Evolutionary conservation across 1,140 invertebrate genomes (phyloP), one percentile per base, ranked within the genome.

Genomic region (Andrena cerasifolii): DNA sequence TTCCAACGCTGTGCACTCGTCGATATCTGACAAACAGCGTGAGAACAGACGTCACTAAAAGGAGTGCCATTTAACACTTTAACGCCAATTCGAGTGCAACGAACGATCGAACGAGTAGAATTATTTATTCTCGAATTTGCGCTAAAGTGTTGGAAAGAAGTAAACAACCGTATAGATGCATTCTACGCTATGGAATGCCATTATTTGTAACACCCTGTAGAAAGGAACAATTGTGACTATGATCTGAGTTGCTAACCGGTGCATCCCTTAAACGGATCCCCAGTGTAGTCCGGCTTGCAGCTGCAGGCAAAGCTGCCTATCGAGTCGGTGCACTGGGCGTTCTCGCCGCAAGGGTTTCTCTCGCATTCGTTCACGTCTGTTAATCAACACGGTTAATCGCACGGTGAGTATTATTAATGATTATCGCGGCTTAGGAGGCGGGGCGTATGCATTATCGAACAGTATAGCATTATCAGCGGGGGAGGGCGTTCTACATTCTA

Each of bases 311-410:
- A 98, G 91, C 97, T 97, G 62, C 98, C 98, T 56, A 96, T 90
- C 26, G 96, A 97, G 90, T 98, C 97, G 80, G 95, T 96, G 91
- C 98, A 99, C 66, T 96, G 93, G 28, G 97, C 96, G 88, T 98
- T 97, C 84, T 94, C 94, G 84, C 97, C 96, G 91, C 97, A 98
- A 40, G 96, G 96, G 91, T 95, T 97, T 92, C 94, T 95, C 89
- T 95, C 94, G 93, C 97, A 98, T 94, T 98, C 97, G 94, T 98
- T 96, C 92, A 98, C 94, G 95, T 98, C 97, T 98, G 93, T 92
- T 90, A 90, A 91, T 90, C 86, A 90, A 90, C 83, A 80, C 33
- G 68, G 83, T 87, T 88, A 86, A 90, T 90, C 36, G 56, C 28
- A 68, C 26, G 47, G 21, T 81, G 82, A 81, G 70, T 78, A 84